phyloP scores from a whole-genome alignment of 2,797 vertebrate genomes.

The Sparus aurata region DNA sequence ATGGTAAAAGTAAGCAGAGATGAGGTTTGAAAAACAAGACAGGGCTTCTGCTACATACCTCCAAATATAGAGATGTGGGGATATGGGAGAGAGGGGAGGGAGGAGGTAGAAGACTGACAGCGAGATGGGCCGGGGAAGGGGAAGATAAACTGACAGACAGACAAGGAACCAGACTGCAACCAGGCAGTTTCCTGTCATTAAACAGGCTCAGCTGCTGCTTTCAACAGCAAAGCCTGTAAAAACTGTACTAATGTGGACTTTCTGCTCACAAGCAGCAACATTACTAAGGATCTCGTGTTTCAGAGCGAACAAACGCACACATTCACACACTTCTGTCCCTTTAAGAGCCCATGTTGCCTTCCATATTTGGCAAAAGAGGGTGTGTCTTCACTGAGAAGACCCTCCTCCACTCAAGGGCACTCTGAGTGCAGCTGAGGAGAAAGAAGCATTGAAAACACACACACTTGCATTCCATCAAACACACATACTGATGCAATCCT shows the following conservation, averaged over 20 bases:
- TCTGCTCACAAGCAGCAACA: not conserved
- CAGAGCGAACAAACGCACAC: constrained; percentile 23
- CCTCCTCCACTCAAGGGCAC: constrained; percentile 60
- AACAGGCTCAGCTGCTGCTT: not conserved
- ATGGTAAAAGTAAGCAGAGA: constrained; percentile 24
- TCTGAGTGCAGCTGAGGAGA: constrained; percentile 60
- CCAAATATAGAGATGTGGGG: constrained; percentile 74
- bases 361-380: constrained; percentile 72
- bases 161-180: not conserved
- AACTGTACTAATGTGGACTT: constrained; percentile 3
- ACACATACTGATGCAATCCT: constrained; percentile 39
- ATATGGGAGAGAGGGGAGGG: constrained; percentile 15
- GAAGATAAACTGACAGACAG: constrained; percentile 21
- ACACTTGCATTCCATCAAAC: constrained; percentile 64
- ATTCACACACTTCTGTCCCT: constrained; percentile 52
- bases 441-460: constrained; percentile 67
- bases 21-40: constrained; percentile 60
- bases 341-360: constrained; percentile 65
- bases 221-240: constrained; percentile 15
- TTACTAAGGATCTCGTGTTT: constrained; percentile 16
- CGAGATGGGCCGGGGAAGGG: constrained; percentile 4
- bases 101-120: constrained; percentile 22
- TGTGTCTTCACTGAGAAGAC: constrained; percentile 50
- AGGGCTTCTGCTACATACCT: constrained; percentile 46
- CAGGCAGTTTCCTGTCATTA: constrained; percentile 18